phyloP scores from a whole-genome alignment of 2,797 vertebrate species.

The Coendou prehensilis region DNA sequence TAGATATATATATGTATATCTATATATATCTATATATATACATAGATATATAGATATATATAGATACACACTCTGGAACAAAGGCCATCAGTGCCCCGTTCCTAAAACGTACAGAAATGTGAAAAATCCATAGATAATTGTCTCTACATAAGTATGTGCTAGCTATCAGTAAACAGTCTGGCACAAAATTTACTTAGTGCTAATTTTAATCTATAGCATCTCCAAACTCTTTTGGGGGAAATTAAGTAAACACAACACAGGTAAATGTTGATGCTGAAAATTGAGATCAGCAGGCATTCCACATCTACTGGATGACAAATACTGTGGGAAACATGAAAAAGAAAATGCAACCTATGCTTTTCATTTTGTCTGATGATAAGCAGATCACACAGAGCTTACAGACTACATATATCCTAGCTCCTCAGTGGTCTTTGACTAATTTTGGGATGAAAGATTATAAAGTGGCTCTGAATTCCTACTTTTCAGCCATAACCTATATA shows the following conservation, averaged over 20 bases:
- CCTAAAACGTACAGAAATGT: conserved; percentile 10
- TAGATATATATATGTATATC: too few species aligned
- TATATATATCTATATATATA: too few species aligned
- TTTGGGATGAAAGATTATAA: conserved; percentile 36
- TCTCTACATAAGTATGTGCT: conserved; percentile 32
- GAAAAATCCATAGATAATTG: conserved; percentile 49
- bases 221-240: conserved; percentile 39
- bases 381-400: conserved; percentile 13
- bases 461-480: conserved; percentile 36
- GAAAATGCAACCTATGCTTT: neutral
- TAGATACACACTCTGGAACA: neutral
- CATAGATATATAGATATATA: too few species aligned
- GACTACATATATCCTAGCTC: neutral
- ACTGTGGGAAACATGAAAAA: conserved; percentile 45
- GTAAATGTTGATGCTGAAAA: conserved; percentile 63
- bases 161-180: conserved; percentile 1
- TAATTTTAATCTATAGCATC: conserved; percentile 61
- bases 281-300: conserved; percentile 54
- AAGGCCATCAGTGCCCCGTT: neutral
- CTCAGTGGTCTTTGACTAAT: conserved; percentile 38
- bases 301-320: conserved; percentile 39
- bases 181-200: conserved; percentile 22
- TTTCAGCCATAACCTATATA: neutral
- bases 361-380: conserved; percentile 35
- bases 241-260: conserved; percentile 33